Percentiles rank a stretch among this genome's conserved stretches.
These are phyloP conservation scores for Zaprionus inermis DNA, from an alignment of 1,140 invertebrate genomes.

Conservation along the genomic window DNA sequence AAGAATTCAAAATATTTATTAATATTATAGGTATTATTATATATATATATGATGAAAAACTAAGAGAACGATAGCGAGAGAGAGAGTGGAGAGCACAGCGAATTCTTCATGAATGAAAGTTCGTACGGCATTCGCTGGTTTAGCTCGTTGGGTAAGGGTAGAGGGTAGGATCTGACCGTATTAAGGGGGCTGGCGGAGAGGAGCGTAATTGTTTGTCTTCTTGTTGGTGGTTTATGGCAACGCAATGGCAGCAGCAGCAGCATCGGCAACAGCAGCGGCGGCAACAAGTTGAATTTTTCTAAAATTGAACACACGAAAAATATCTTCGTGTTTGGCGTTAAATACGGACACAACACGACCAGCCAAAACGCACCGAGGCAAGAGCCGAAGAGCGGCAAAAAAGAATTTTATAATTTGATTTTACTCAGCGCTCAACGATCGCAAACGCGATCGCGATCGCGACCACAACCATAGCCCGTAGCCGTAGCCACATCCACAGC, in stretches of 20 bases:
- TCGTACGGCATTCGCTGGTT: slow-evolving; percentile 27
- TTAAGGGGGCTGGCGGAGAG: slow-evolving; percentile 3
- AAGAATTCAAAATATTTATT: background rate
- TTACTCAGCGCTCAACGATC: slow-evolving; percentile 28
- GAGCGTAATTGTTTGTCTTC: background rate
- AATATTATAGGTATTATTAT: background rate
- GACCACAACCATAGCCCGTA: background rate
- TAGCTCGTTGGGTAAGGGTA: slow-evolving; percentile 9
- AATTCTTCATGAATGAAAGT: slow-evolving; percentile 63
- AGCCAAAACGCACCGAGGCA: slow-evolving; percentile 2
- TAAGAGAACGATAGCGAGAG: slow-evolving; percentile 12
- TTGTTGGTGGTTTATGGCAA: slow-evolving; percentile 54
- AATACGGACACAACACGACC: slow-evolving; percentile 64
- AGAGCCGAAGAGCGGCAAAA: slow-evolving; percentile 53
- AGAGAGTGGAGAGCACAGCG: background rate
- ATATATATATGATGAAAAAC: background rate
- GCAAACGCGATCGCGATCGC: background rate
- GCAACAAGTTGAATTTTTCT: slow-evolving; percentile 82
- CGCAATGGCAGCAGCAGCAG: slow-evolving; percentile 57
- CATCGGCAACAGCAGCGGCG: slow-evolving; percentile 66
- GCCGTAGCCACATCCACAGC: slow-evolving; percentile 38
- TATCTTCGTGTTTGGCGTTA: slow-evolving; percentile 82
- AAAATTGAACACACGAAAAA: slow-evolving; percentile 81
- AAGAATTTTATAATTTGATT: slow-evolving; percentile 76
- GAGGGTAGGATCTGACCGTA: slow-evolving; percentile 11